A percentile compares a stretch with the other conserved stretches of the same genome.
Evolutionary conservation across 1,140 invertebrate species (phyloP).

Genomic region (Frieseomelitta varia): DNA sequence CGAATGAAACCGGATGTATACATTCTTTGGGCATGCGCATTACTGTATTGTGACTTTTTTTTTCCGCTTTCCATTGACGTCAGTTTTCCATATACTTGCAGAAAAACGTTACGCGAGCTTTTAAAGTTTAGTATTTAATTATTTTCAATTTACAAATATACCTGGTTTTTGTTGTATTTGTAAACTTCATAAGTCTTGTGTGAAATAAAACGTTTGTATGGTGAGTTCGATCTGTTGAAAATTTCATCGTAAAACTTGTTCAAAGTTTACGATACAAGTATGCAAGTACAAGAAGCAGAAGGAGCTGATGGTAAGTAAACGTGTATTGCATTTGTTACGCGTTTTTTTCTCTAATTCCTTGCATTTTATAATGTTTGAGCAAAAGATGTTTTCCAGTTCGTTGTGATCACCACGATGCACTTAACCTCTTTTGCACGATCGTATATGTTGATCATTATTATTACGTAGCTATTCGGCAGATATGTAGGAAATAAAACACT

Average conservation of each 20-base stretch:
- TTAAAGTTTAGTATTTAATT: neutral
- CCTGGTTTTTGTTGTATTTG: neutral
- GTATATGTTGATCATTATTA: neutral
- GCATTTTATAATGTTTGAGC: neutral
- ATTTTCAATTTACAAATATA: neutral
- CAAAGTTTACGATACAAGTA: conserved; percentile 34
- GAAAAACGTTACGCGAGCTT: neutral
- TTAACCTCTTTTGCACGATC: conserved; percentile 23
- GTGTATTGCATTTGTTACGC: neutral
- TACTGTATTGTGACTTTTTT: conserved; percentile 40
- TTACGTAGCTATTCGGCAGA: neutral
- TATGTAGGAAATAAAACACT: neutral
- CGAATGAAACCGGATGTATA: conserved; percentile 57
- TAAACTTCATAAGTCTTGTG: neutral
- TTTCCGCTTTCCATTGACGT: conserved; percentile 32
- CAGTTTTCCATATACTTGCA: conserved; percentile 27
- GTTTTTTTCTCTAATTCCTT: neutral
- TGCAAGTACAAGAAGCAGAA: conserved; percentile 66
- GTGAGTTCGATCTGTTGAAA: neutral
- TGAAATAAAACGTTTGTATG: conserved; percentile 2
- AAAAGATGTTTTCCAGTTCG: neutral
- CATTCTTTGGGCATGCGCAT: conserved; percentile 48
- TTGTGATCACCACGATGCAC: neutral
- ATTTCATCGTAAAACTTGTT: conserved; percentile 27
- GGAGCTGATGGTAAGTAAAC: conserved; percentile 66